Evolutionary conservation across 1,140 invertebrate species (phyloP), one percentile per base, ranked within the genome.

Genomic region (Cataglyphis hispanica): DNA sequence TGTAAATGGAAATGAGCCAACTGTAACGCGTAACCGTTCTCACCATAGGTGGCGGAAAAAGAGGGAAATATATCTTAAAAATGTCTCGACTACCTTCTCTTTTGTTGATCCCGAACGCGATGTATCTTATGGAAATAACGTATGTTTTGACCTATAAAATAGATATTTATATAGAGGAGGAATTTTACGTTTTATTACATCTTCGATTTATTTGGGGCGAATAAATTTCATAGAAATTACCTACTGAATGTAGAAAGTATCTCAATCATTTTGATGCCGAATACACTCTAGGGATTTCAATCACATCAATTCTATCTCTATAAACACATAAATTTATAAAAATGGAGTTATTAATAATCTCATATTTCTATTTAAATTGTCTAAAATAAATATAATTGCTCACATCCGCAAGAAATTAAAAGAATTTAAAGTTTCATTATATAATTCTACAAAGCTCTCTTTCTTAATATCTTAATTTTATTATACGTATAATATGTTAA

Each of bases 1-100:
- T 72, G 67, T 46, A 72, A 83, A 83, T 74, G 67, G 53, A 74
- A 83, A 74, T 72, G 78, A 72, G 50, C 10, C 37, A 43, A 27
- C 50, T 40, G 8, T 22, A 22, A 56, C n/a, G 50, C 19, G 10
- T 37, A 77, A 1, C 11, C 60, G 11, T 43, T 61, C 34, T 46
- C 34, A 5, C 56, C 22, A 19, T 31, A 25, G 58, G 5, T 31
- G 31, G 16, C 8, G 16, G 22, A 46, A 80, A 80, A 37, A 22
- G 43, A 13, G 43, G 19, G 27, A 46, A 46, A 64, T 40, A 40
- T 37, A 53, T 4, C 4, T 58, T 11, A 63, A 25, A 67, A 19
- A 78, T 50, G 6, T 61, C 13, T 25, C 13, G 22, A 13, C 25
- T 31, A 27, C 66, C 37, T 22, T 19, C 16, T 50, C 46, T 19